Evolutionary conservation across 2,113 vertebrate genomes (phyloP).

Genomic region (Hemicordylus capensis): DNA sequence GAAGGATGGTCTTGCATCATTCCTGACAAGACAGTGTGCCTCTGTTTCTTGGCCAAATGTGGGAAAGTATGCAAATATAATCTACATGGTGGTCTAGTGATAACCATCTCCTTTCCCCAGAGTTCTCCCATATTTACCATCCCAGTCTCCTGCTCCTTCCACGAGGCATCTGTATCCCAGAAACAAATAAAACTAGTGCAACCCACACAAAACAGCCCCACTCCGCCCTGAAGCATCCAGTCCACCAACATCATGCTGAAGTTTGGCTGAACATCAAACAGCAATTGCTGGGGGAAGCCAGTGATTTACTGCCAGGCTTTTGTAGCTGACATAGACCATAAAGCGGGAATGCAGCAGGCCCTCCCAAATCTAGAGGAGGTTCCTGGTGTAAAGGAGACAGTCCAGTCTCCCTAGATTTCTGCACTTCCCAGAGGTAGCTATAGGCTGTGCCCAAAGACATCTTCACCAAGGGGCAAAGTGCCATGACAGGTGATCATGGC

Average conservation of each 20-base stretch:
- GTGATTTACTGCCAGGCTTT: background rate
- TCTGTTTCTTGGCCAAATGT: background rate
- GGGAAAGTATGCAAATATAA: no score
- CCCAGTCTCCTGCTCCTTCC: constrained; percentile 63
- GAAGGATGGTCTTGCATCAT: background rate
- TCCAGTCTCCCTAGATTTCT: background rate
- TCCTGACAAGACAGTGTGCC: background rate
- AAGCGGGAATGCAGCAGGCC: background rate
- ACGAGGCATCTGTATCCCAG: constrained; percentile 54
- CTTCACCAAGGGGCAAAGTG: background rate
- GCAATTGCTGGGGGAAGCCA: background rate
- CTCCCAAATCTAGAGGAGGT: background rate
- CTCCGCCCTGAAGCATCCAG: background rate
- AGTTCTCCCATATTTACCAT: background rate
- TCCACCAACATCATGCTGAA: background rate
- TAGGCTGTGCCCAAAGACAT: background rate
- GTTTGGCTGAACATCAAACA: constrained; percentile 6
- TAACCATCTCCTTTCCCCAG: background rate
- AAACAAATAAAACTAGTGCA: background rate
- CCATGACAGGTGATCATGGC: background rate
- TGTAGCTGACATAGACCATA: background rate
- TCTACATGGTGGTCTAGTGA: background rate
- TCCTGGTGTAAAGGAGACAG: background rate
- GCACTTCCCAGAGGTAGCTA: background rate
- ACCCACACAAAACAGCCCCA: background rate